Evolutionary conservation across 2,113 vertebrate genomes (phyloP).

Genomic region (Sylvilagus bachmani): DNA sequence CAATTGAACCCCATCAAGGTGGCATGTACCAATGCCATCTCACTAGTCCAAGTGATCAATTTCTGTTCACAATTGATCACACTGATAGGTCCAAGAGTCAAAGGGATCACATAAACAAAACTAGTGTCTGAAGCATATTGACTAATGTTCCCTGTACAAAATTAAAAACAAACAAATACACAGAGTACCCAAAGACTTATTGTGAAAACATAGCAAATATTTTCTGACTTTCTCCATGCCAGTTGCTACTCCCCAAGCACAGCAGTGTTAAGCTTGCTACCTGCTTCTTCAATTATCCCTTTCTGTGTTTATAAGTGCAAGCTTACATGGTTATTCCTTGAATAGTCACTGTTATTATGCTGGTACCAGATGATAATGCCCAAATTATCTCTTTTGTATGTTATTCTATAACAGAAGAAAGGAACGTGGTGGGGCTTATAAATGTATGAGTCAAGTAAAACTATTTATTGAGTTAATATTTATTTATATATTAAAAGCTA

Average conservation of each 20-base stretch:
- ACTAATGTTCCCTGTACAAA: neutral
- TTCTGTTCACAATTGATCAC: too few relatives aligned
- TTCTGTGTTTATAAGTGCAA: neutral
- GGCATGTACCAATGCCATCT: too few relatives aligned
- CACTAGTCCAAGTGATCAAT: too few relatives aligned
- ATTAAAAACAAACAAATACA: neutral
- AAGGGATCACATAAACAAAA: too few relatives aligned
- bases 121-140: neutral
- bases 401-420: neutral
- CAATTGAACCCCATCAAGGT: too few relatives aligned
- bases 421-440: neutral
- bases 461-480: neutral
- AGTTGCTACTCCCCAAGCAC: neutral
- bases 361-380: neutral
- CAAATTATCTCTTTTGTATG: neutral
- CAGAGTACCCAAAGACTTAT: neutral
- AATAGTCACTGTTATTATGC: neutral
- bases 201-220: neutral
- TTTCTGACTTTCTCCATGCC: too few relatives aligned
- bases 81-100: too few relatives aligned
- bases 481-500: neutral
- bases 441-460: neutral
- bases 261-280: neutral
- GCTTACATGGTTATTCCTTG: neutral
- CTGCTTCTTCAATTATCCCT: neutral